phyloP scores from a whole-genome alignment of 2,113 vertebrate genomes.

The Cygnus buccinator region DNA sequence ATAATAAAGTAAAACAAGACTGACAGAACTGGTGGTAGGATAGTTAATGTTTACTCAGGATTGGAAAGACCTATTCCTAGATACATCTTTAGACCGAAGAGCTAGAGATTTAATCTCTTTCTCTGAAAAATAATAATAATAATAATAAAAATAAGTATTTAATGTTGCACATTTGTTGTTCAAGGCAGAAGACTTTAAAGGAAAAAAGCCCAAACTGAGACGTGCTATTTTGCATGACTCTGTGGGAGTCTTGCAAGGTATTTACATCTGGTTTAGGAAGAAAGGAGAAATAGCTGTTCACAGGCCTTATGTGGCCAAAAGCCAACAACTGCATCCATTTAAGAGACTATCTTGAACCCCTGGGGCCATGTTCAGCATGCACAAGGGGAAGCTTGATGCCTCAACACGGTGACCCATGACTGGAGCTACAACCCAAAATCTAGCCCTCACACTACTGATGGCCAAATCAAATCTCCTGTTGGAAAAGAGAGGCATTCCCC shows the following conservation, averaged over 20 bases:
- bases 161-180: background rate
- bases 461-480: background rate
- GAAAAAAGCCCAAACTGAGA: background rate
- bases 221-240: background rate
- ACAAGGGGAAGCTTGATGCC: background rate
- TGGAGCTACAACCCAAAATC: background rate
- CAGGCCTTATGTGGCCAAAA: fast-evolving
- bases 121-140: background rate
- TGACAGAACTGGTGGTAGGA: background rate
- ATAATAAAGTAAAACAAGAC: background rate
- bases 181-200: background rate
- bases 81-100: background rate
- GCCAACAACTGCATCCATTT: background rate
- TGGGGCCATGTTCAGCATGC: background rate
- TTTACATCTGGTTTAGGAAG: background rate
- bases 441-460: fast-evolving
- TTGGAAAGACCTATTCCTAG: background rate
- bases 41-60: background rate
- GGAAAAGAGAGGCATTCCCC: background rate
- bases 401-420: fast-evolving
- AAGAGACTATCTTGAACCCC: background rate
- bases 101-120: background rate
- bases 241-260: background rate
- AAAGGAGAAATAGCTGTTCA: background rate
- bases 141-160: background rate